phyloP scores from a whole-genome alignment of 2,113 vertebrate genomes.

The Paradisaea rubra region DNA sequence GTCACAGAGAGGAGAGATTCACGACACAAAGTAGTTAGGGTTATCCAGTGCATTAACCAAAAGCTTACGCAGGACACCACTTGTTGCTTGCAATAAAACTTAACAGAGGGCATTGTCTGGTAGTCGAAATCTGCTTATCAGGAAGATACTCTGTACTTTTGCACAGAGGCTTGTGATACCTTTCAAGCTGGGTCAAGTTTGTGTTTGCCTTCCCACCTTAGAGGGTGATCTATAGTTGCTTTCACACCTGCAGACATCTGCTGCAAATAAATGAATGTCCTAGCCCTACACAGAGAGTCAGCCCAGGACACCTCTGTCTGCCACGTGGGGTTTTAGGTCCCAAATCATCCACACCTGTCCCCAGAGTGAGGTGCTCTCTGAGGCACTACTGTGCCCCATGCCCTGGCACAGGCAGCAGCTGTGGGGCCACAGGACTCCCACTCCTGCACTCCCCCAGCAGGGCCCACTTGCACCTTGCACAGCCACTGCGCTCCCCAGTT shows the following conservation, averaged over 20 bases:
- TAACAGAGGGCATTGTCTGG: neutral
- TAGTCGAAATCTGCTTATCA: neutral
- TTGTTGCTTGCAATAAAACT: neutral
- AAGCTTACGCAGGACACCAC: neutral
- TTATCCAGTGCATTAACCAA: neutral
- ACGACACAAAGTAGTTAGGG: neutral
- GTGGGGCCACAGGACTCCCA: fast-evolving
- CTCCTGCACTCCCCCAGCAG: neutral
- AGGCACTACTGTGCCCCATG: too few species aligned
- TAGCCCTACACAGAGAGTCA: neutral
- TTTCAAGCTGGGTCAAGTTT: neutral
- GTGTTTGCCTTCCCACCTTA: neutral
- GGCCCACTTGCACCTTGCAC: neutral
- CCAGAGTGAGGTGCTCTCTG: fast-evolving
- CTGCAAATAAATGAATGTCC: neutral
- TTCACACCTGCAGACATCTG: neutral
- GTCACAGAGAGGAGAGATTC: neutral
- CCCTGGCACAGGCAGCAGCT: neutral
- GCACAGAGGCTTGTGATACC: neutral
- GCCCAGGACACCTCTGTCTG: neutral
- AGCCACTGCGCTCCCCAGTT: fast-evolving
- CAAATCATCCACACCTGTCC: neutral
- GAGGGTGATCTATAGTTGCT: neutral
- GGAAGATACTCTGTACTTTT: neutral
- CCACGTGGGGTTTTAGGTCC: neutral